Evolutionary conservation across 1,140 invertebrate genomes (phyloP), one percentile per base, ranked within the genome.

Genomic region (Anthonomus grandis): DNA sequence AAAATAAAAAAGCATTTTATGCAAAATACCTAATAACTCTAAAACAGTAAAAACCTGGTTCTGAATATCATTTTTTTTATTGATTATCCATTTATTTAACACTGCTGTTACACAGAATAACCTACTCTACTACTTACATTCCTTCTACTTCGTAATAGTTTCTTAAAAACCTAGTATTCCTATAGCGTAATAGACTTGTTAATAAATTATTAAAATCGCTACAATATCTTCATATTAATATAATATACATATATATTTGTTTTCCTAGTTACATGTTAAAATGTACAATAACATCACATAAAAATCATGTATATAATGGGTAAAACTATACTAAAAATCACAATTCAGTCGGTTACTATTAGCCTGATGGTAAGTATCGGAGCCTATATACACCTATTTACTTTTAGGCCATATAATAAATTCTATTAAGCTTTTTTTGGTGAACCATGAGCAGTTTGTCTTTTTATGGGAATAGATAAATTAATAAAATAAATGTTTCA

Each of bases 151-250:
- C 18, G 13, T 60, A 60, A 64, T 59, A 64, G 60, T 64, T 41
- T 53, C 25, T 60, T 54, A 58, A 62, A 63, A 49, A 59, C 41
- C 36, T 46, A 57, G 60, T 38, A 27, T 24, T 45, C 23, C 37
- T 57, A 50, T 13, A 18, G 50, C 48, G 49, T 63, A 60, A 63
- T 69, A 67, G 65, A 67, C 65, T 66, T 64, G 65, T 68, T 68
- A 67, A 65, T 67, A 65, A 66, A 68, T 68, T 68, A 68, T 65
- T 68, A 64, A 68, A 68, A 64, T 64, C 62, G 59, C 48, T 60
- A 53, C 45, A 51, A 41, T 36, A 53, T 31, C 38, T 25, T 42
- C 52, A 48, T 61, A 48, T 42, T 55, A 48, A 49, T 38, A 57
- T 61, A 57, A 47, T 60, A 56, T 56, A 51, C 48, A 51, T 39